phyloP scores from a whole-genome alignment of 2,113 vertebrate genomes.

The Corythornis cristatus region DNA sequence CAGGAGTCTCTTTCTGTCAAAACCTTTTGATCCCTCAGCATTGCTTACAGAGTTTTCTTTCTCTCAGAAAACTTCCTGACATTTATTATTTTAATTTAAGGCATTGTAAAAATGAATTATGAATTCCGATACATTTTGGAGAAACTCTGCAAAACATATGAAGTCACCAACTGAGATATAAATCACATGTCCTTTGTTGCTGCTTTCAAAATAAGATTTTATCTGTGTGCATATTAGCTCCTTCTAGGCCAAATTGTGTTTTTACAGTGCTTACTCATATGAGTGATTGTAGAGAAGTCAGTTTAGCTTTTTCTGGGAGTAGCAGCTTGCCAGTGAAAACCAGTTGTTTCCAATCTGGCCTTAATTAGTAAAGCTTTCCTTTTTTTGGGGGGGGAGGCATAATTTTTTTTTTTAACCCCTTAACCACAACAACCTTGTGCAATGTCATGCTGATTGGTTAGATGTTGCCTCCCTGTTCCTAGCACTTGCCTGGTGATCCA shows the following conservation, averaged over 20 bases:
- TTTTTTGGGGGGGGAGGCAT: not conserved
- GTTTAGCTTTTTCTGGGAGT: not conserved
- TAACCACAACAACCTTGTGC: not conserved
- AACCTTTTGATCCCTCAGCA: not conserved
- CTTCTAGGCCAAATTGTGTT: not conserved
- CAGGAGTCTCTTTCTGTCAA: constrained; percentile 9
- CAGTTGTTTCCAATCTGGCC: not conserved
- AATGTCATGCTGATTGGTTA: not conserved
- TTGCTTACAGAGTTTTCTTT: not conserved
- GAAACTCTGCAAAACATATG: constrained; percentile 11
- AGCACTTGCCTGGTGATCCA: not conserved
- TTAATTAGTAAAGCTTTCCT: not conserved
- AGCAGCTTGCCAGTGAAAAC: not conserved
- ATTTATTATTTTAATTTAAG: constrained; percentile 27
- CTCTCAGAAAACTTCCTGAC: not conserved
- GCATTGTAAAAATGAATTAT: constrained; percentile 46
- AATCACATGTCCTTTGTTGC: not conserved
- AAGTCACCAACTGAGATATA: not conserved
- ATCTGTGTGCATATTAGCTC: constrained; percentile 3
- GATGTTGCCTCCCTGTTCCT: not conserved
- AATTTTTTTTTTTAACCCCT: not conserved
- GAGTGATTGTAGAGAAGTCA: not conserved
- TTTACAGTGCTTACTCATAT: not conserved
- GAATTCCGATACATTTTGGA: not conserved
- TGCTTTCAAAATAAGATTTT: constrained; percentile 40